Percentiles rank a stretch among this genome's conserved stretches.
These are phyloP conservation scores for Galeruca laticollis DNA, from an alignment of 2,888 invertebrate species.

Conservation along the genomic window DNA sequence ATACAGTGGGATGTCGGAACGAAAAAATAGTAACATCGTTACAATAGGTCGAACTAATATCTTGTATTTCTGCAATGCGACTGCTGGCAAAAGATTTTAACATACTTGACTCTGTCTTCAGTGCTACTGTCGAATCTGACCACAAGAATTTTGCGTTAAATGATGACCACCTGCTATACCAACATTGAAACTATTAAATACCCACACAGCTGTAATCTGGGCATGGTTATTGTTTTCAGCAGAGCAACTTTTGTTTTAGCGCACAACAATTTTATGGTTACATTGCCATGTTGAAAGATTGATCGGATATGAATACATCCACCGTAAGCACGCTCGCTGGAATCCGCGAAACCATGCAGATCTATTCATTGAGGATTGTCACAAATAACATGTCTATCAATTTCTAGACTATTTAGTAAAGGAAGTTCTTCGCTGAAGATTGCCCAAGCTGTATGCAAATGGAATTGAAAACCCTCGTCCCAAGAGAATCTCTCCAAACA, in stretches of 20 bases:
- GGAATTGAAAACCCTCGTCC: background rate
- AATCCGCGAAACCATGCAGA: conserved; percentile 43
- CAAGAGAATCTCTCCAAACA: background rate
- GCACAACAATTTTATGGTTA: conserved; percentile 39
- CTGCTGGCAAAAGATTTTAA: background rate
- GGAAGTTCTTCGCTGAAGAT: conserved; percentile 38
- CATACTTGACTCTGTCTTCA: conserved; percentile 1
- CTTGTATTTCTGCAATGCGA: conserved; percentile 4
- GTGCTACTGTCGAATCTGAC: background rate
- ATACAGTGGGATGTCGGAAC: too few species aligned
- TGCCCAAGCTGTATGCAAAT: conserved; percentile 34
- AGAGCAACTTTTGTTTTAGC: conserved; percentile 40
- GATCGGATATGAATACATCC: conserved; percentile 41
- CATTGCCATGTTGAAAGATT: conserved; percentile 21
- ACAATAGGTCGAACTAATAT: background rate
- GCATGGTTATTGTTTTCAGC: conserved; percentile 41
- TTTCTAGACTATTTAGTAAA: conserved; percentile 39
- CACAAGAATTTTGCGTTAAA: background rate
- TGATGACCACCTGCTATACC: too few species aligned
- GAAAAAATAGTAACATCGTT: too few species aligned
- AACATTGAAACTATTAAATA: too few species aligned
- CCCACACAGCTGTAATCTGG: too few species aligned
- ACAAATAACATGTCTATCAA: conserved; percentile 39
- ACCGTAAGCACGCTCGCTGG: conserved; percentile 40
- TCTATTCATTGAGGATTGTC: conserved; percentile 25